Conservation (phyloP, 2,113 vertebrate genomes). For the Panthera uncia region DNA sequence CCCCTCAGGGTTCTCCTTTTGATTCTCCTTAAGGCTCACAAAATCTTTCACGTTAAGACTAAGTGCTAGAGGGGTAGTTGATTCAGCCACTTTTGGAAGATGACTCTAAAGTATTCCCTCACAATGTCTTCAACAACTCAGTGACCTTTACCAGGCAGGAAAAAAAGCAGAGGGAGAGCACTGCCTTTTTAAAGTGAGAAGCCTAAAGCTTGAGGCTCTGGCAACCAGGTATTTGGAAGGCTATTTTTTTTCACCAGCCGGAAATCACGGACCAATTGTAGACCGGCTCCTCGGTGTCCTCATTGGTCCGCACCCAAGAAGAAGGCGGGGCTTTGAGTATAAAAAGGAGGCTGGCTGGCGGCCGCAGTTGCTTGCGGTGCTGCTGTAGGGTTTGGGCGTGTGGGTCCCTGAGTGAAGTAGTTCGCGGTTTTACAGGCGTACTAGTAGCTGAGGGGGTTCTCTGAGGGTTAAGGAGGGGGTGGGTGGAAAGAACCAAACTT, state of each 20-base stretch:
- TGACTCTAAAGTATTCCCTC: background rate
- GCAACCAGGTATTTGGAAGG: fast-evolving
- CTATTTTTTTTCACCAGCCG: background rate
- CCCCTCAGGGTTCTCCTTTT: background rate
- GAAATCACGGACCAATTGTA: background rate
- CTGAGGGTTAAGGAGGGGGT: too few species aligned
- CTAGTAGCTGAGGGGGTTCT: background rate
- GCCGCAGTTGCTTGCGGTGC: fast-evolving
- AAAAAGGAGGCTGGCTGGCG: fast-evolving
- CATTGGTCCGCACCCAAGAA: background rate
- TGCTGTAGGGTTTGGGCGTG: background rate
- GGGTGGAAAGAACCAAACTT: background rate
- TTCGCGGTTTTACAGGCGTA: fast-evolving
- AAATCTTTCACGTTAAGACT: background rate
- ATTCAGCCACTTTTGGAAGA: background rate
- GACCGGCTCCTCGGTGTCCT: background rate
- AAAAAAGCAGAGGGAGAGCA: fast-evolving
- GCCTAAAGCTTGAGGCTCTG: fast-evolving
- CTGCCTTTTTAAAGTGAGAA: background rate
- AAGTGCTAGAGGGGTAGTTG: background rate
- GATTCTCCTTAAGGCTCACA: background rate
- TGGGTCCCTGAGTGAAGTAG: fast-evolving
- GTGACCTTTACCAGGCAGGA: background rate
- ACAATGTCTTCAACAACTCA: background rate
- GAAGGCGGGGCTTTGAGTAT: background rate